A percentile compares a stretch with the other conserved stretches of the same genome.
phyloP scores from a whole-genome alignment of 2,888 invertebrate species.

The Orthosia incerta region DNA sequence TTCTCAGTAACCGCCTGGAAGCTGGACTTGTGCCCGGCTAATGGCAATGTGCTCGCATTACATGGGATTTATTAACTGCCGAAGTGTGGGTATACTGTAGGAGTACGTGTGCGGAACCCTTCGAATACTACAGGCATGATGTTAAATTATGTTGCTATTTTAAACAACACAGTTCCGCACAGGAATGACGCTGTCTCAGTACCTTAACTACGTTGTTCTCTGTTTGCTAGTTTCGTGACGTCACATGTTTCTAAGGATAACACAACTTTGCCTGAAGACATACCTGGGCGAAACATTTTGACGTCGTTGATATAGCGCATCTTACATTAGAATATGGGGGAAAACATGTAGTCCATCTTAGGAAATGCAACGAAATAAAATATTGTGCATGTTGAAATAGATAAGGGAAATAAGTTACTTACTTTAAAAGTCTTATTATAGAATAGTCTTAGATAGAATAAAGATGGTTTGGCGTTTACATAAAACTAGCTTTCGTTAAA shows the following conservation, averaged over 20 bases:
- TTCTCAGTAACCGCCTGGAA: no score
- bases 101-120: no score
- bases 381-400: background rate
- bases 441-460: no score
- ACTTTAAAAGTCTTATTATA: background rate
- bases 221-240: constrained; percentile 27
- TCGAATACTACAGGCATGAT: no score
- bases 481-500: no score
- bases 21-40: no score
- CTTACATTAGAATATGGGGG: constrained; percentile 4
- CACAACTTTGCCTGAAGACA: constrained; percentile 45
- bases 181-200: constrained; percentile 10
- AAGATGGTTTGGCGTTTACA: no score
- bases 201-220: background rate
- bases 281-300: constrained; percentile 40
- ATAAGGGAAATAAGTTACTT: background rate
- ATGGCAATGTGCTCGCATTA: no score
- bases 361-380: constrained; percentile 1
- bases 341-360: background rate
- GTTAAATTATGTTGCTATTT: constrained; percentile 14
- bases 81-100: no score
- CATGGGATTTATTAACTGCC: no score
- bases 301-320: constrained; percentile 11
- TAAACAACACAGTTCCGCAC: background rate
- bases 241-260: constrained; percentile 32